phyloP scores from a whole-genome alignment of 2,113 vertebrate genomes.

The Spea multiplicata region DNA sequence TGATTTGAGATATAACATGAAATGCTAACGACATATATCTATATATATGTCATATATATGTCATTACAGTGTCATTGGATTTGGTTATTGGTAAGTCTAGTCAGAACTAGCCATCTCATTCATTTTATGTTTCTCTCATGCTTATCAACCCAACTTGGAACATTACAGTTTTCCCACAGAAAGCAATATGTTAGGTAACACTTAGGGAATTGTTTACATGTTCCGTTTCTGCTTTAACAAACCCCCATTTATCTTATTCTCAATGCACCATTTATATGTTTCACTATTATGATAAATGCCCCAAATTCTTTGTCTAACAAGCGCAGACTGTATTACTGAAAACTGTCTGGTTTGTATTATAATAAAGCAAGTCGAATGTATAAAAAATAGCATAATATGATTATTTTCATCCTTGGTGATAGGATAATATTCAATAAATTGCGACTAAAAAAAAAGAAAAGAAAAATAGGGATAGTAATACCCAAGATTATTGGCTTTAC shows the following conservation, averaged over 20 bases:
- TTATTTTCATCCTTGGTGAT: too few species aligned
- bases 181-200: constrained; percentile 5
- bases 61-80: too few species aligned
- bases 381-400: neutral
- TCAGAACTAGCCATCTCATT: neutral
- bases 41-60: too few species aligned
- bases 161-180: constrained; percentile 30
- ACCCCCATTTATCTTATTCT: constrained; percentile 25
- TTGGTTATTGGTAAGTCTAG: neutral
- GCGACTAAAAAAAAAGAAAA: too few species aligned
- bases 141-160: constrained; percentile 21
- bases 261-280: constrained; percentile 30
- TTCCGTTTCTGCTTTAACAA: constrained; percentile 29
- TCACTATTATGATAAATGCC: constrained; percentile 4
- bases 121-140: neutral
- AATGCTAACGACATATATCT: too few species aligned
- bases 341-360: neutral
- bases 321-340: neutral
- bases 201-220: constrained; percentile 13
- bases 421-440: too few species aligned
- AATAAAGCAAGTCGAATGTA: neutral
- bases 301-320: constrained; percentile 18
- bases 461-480: too few species aligned
- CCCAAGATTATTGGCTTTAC: too few species aligned
- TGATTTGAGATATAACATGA: too few species aligned